Evolutionary conservation across 1,140 invertebrate species (phyloP).

Genomic region (Aphelenchoides fujianensis): DNA sequence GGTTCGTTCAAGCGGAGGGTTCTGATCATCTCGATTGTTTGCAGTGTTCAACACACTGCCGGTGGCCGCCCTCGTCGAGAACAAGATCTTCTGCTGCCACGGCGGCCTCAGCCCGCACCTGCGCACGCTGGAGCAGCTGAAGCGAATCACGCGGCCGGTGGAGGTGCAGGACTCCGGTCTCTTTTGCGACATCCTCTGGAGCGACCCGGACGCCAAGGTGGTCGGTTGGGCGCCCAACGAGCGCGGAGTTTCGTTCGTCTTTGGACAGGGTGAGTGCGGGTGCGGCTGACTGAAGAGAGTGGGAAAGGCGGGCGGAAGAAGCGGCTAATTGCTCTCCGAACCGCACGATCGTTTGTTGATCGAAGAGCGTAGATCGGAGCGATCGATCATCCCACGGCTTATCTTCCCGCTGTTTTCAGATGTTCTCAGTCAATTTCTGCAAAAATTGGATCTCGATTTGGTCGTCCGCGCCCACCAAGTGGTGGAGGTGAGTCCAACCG

Average conservation of each 20-base stretch:
- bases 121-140: constrained; percentile 65
- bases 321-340: too few relatives aligned
- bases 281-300: too few relatives aligned
- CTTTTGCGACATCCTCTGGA: constrained; percentile 58
- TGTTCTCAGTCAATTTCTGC: constrained; percentile 55
- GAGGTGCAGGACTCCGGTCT: constrained; percentile 66
- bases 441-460: constrained; percentile 61
- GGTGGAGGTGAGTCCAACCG: too few relatives aligned
- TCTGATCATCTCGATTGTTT: too few relatives aligned
- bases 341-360: too few relatives aligned
- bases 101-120: constrained; percentile 79
- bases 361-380: too few relatives aligned
- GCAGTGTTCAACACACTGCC: constrained; percentile 63
- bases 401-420: too few relatives aligned
- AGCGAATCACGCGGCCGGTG: constrained; percentile 52
- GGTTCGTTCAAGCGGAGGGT: too few relatives aligned
- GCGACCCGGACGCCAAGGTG: constrained; percentile 56
- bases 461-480: constrained; percentile 55
- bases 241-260: constrained; percentile 81
- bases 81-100: constrained; percentile 83
- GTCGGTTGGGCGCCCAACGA: constrained; percentile 67
- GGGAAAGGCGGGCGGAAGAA: too few relatives aligned
- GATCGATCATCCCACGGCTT: too few relatives aligned
- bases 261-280: constrained; percentile 39
- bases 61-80: constrained; percentile 78